Base-by-base conservation (phyloP, 2,888 invertebrate genomes). In the Kuschelorhynchus macadamiae region DNA sequence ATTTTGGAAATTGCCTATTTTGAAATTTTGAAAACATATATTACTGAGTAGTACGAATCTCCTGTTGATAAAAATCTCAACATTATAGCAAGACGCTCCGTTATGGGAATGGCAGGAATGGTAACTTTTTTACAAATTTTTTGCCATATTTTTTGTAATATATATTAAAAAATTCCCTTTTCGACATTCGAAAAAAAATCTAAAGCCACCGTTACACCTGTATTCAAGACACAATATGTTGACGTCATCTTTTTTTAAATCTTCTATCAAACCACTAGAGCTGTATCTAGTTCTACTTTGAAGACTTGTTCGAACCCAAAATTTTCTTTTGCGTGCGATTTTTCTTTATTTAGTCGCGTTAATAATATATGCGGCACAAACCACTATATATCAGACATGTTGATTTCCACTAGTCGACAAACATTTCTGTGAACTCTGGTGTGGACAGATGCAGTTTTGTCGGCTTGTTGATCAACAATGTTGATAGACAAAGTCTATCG, bases 151-250 rank as follows among this genome's bases (percentile, higher is more conserved):
- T 62, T 62, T 52, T 30, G 39, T 52, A 3, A 25, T 7, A 25
- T 39, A 49, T 25, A 62, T 53, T 62, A n/a, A n/a, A 30, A 53
- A 53, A 62, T 53, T 61, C 61, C 53, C 17, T 42, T 53, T 63
- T 39, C 32, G n/a, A n/a, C n/a, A n/a, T n/a, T n/a, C n/a, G 2
- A 21, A 52, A 46, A 50, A 61, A 25, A 36, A 36, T 61, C 32
- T 53, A 46, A 30, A 65, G 42, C 64, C 64, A 64, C 64, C 57
- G 42, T 64, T 64, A 49, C 57, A 64, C 25, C 57, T 46, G 9
- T 64, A 64, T 64, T 64, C 57, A 39, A 64, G 47, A 39, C 49
- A 59, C 57, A 64, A 59, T 59, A 64, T 64, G 64, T 64, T 59
- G 41, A 64, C 39, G 16, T 57, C 47, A 49, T 59, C 49, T 59